phyloP scores from a whole-genome alignment of 23 tunicate species.

The Trididemnum clinides region DNA sequence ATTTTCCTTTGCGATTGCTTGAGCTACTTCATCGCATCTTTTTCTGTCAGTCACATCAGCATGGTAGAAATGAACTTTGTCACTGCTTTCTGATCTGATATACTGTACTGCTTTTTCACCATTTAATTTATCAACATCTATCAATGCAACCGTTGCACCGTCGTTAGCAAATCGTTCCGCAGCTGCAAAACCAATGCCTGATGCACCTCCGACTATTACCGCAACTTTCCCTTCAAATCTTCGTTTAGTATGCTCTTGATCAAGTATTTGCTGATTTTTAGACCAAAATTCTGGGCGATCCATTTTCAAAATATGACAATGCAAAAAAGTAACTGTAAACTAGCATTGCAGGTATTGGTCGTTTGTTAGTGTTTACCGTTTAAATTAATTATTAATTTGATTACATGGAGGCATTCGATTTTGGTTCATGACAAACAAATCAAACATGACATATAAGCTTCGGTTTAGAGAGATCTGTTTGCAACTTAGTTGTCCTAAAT shows the following conservation, averaged over 20 bases:
- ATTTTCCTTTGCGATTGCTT: conserved; percentile 23
- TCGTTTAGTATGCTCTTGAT: conserved; percentile 46
- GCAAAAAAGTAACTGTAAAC: not conserved
- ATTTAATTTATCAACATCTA: conserved; percentile 42
- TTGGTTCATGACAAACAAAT: too few relatives aligned
- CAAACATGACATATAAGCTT: too few relatives aligned
- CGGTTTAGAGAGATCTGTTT: too few relatives aligned
- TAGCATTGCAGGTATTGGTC: too few relatives aligned
- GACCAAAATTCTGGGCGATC: conserved; percentile 30
- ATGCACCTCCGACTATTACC: conserved; percentile 59
- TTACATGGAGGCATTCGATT: too few relatives aligned
- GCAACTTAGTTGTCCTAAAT: too few relatives aligned
- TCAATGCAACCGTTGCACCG: conserved; percentile 71
- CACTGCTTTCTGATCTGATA: conserved; percentile 19
- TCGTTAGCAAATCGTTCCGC: conserved; percentile 87
- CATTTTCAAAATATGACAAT: not conserved
- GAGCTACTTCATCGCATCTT: conserved; percentile 7
- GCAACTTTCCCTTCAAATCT: conserved; percentile 47
- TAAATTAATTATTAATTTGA: too few relatives aligned
- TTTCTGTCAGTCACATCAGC: conserved; percentile 43
- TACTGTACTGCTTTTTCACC: conserved; percentile 37
- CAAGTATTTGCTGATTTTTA: conserved; percentile 29
- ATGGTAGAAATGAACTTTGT: conserved; percentile 19
- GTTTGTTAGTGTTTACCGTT: too few relatives aligned
- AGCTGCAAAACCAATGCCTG: conserved; percentile 76